Percentiles rank a stretch among this genome's conserved stretches.
These are phyloP conservation scores for Caenorhabditis zanzibari DNA, from an alignment of 2,888 invertebrate genomes.

Conservation along the genomic window DNA sequence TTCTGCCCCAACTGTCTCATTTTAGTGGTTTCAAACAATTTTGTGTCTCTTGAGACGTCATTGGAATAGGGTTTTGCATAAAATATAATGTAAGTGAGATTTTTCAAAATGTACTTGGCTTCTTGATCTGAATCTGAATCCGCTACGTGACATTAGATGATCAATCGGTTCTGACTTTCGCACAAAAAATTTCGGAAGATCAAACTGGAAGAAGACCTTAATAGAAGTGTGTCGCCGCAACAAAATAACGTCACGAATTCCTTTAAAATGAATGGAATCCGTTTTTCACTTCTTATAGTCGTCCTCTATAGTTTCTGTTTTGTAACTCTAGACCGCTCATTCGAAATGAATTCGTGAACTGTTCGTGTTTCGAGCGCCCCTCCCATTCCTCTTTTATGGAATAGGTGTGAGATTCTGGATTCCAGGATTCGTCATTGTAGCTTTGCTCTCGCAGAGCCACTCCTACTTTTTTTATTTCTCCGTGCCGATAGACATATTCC, in stretches of 20 bases:
- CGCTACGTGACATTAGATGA: not conserved
- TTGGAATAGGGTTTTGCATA: constrained; percentile 21
- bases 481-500: not conserved
- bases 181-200: constrained; percentile 13
- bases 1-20: constrained; percentile 44
- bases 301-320: constrained; percentile 48
- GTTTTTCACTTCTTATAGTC: constrained; percentile 23
- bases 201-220: constrained; percentile 18
- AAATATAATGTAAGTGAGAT: constrained; percentile 22
- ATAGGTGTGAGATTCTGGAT: constrained; percentile 34
- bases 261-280: constrained; percentile 63
- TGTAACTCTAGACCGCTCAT: constrained; percentile 35
- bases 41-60: constrained; percentile 10
- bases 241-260: constrained; percentile 38
- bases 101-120: not conserved
- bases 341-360: constrained; percentile 61
- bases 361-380: constrained; percentile 10
- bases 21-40: constrained; percentile 25
- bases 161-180: not conserved
- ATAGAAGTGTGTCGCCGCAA: constrained; percentile 1
- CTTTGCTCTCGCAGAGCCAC: not conserved
- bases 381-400: constrained; percentile 48
- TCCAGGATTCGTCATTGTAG: constrained; percentile 29
- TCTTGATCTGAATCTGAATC: too few species aligned
- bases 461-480: constrained; percentile 5